Conservation (phyloP, 1,140 invertebrate genomes). For the Oncopodura yosiiana region DNA sequence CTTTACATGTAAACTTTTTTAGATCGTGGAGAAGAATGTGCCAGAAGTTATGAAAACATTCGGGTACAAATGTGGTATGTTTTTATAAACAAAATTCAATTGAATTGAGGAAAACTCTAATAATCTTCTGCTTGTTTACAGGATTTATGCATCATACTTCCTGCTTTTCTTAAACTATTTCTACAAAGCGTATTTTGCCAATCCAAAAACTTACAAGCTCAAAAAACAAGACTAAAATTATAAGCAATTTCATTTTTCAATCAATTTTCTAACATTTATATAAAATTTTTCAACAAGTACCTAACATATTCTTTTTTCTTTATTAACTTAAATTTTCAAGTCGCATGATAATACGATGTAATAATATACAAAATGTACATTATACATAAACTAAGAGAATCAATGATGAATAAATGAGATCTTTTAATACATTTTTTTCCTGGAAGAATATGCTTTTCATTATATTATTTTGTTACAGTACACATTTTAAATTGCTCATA, state of each 20-base stretch:
- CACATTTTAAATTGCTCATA: no score
- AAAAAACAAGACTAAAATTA: background rate
- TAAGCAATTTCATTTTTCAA: no score
- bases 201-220: background rate
- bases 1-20: background rate
- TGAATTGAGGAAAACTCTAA: no score
- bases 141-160: conserved; percentile 3
- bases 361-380: background rate
- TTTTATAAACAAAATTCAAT: no score
- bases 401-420: no score
- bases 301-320: background rate
- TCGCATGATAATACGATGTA: background rate
- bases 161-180: conserved; percentile 5
- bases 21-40: background rate
- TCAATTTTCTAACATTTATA: background rate
- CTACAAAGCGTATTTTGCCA: conserved; percentile 7
- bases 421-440: no score
- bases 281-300: background rate
- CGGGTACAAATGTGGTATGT: background rate
- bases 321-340: background rate
- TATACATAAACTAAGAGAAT: background rate
- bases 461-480: no score
- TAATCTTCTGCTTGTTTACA: no score
- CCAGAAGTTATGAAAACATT: background rate
- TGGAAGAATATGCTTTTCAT: no score